A percentile compares a stretch with the other conserved stretches of the same genome.
Conservation (phyloP, 2,113 vertebrate genomes). For the Plecotus auritus region DNA sequence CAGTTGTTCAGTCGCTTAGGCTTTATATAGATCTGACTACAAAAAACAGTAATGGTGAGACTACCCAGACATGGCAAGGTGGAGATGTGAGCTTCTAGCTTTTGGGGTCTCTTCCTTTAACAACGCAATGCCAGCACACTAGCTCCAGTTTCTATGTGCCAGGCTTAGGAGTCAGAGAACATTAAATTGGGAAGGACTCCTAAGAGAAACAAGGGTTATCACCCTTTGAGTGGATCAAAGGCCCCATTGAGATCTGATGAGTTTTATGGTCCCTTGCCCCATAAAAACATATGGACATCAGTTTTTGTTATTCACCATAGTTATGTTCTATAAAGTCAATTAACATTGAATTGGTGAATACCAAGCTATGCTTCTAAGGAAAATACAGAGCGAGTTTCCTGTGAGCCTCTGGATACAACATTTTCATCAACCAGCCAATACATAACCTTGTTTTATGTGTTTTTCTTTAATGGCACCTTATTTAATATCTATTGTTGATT, state of each 20-base stretch:
- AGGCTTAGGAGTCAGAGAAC: background rate
- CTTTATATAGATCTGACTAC: background rate
- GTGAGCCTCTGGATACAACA: background rate
- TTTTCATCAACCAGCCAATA: background rate
- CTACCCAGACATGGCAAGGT: background rate
- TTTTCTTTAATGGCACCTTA: background rate
- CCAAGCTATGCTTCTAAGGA: background rate
- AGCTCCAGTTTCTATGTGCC: background rate
- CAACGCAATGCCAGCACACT: background rate
- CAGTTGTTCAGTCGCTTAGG: too few relatives aligned
- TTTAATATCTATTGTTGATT: background rate
- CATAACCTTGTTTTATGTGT: background rate
- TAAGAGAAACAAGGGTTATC: background rate
- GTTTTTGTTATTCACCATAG: background rate
- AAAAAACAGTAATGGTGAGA: background rate
- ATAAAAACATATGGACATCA: background rate
- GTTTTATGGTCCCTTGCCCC: background rate
- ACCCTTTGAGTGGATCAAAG: background rate
- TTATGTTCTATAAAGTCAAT: background rate
- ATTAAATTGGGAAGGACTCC: background rate
- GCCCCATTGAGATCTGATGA: background rate
- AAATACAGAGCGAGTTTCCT: background rate
- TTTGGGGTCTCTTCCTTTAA: background rate
- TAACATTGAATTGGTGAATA: background rate
- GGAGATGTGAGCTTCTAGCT: background rate